phyloP scores from a whole-genome alignment of 2,113 vertebrate genomes.

The Chunga burmeisteri region DNA sequence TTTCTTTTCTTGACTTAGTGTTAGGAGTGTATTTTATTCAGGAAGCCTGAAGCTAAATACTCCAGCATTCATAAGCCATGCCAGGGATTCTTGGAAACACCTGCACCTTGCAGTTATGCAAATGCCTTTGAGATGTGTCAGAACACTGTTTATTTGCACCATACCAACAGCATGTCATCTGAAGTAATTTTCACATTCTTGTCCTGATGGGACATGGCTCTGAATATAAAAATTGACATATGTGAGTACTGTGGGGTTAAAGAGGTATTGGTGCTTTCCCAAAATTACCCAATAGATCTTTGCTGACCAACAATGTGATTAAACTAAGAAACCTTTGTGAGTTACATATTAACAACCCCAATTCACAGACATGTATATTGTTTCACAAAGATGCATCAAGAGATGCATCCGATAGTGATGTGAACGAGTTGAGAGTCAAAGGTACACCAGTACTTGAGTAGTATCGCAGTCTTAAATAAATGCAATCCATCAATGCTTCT shows the following conservation, averaged over 20 bases:
- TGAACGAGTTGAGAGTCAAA: background rate
- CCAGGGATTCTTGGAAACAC: constrained; percentile 43
- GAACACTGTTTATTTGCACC: constrained; percentile 26
- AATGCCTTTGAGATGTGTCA: constrained; percentile 36
- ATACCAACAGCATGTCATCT: background rate
- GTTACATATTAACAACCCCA: background rate
- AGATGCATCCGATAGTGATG: background rate
- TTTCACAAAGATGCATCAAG: background rate
- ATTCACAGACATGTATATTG: background rate
- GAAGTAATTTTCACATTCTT: constrained; percentile 35
- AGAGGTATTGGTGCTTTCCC: background rate
- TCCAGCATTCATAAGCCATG: background rate
- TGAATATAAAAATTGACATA: background rate
- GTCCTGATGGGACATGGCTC: constrained; percentile 21
- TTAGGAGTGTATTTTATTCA: background rate
- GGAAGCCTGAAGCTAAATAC: constrained; percentile 37
- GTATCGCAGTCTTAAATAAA: background rate
- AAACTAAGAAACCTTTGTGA: background rate
- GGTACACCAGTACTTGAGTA: background rate
- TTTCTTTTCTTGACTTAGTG: background rate
- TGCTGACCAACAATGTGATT: background rate
- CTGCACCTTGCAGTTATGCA: constrained; percentile 29
- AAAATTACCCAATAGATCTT: background rate
- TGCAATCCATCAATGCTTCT: background rate
- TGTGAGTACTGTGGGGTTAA: background rate